Percentiles rank a stretch among this genome's conserved stretches.
Conservation (phyloP, 2,888 invertebrate species). For the Oscheius sp. region DNA sequence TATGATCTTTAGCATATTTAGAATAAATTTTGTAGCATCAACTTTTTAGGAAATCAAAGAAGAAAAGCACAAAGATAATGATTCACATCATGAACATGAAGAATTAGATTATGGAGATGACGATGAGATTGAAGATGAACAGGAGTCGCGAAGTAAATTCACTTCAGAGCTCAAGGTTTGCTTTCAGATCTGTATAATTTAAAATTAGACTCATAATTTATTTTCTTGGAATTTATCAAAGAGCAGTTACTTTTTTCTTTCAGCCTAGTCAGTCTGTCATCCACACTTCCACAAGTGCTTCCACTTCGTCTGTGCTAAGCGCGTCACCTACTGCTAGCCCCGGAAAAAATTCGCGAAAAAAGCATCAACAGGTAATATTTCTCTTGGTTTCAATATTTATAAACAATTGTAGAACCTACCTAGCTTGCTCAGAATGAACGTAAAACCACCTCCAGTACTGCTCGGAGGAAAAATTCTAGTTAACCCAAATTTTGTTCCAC, state of each 20-base stretch:
- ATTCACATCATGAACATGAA: no score
- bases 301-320: background rate
- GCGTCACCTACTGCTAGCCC: background rate
- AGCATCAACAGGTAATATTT: no score
- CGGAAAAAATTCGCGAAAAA: no score
- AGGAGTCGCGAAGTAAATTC: constrained; percentile 41
- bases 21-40: background rate
- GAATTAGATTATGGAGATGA: constrained; percentile 53
- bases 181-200: no score
- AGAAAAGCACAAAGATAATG: no score
- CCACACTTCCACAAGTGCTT: background rate
- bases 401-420: constrained; percentile 3
- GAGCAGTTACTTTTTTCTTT: no score
- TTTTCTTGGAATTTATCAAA: no score
- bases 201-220: no score
- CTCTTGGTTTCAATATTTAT: no score
- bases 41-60: background rate
- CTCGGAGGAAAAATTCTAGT: constrained; percentile 35
- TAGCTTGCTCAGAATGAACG: constrained; percentile 9
- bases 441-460: constrained; percentile 16
- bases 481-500: constrained; percentile 36
- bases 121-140: constrained; percentile 47
- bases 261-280: background rate
- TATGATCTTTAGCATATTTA: no score
- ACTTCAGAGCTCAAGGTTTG: constrained; percentile 37